These are phyloP conservation scores for Acronicta leporina DNA, from an alignment of 2,888 invertebrate genomes.

Conservation along the genomic window DNA sequence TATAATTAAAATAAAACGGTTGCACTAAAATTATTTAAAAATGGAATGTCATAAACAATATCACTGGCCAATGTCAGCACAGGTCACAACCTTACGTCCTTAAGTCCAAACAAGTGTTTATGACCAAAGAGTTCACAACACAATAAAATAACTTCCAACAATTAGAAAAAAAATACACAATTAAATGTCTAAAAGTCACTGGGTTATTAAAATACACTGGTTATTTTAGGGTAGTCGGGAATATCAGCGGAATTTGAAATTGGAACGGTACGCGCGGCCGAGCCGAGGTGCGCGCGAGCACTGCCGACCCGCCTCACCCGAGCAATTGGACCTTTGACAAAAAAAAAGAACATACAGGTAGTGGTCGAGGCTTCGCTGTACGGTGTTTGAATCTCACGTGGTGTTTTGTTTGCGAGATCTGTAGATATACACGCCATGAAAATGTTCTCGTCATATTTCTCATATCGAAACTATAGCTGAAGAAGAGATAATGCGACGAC, in stretches of 20 bases:
- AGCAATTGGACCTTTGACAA: conserved; percentile 78
- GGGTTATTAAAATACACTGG: neutral
- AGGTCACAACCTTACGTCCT: conserved; percentile 54
- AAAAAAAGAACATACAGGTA: conserved; percentile 75
- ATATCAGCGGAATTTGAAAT: conserved; percentile 22
- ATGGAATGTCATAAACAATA: conserved; percentile 40
- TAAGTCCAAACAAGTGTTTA: conserved; percentile 28
- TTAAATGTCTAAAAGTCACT: conserved; percentile 9
- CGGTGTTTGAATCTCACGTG: conserved; percentile 47
- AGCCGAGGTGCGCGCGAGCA: conserved; percentile 76
- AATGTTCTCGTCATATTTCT: no score
- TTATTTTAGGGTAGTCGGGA: conserved; percentile 25
- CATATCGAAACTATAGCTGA: no score
- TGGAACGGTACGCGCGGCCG: conserved; percentile 70
- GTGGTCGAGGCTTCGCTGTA: conserved; percentile 47
- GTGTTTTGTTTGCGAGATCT: conserved; percentile 40
- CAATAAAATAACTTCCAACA: neutral
- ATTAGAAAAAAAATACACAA: conserved; percentile 3
- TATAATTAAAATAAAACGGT: conserved; percentile 19
- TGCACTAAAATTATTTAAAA: conserved; percentile 24
- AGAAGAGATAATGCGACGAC: no score
- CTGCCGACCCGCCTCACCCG: conserved; percentile 74
- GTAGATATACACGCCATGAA: no score
- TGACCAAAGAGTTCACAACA: conserved; percentile 26
- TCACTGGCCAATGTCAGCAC: conserved; percentile 48